Evolutionary conservation across 2,888 invertebrate species (phyloP), one percentile per base, ranked within the genome.

Genomic region (Drosophila anomelani): DNA sequence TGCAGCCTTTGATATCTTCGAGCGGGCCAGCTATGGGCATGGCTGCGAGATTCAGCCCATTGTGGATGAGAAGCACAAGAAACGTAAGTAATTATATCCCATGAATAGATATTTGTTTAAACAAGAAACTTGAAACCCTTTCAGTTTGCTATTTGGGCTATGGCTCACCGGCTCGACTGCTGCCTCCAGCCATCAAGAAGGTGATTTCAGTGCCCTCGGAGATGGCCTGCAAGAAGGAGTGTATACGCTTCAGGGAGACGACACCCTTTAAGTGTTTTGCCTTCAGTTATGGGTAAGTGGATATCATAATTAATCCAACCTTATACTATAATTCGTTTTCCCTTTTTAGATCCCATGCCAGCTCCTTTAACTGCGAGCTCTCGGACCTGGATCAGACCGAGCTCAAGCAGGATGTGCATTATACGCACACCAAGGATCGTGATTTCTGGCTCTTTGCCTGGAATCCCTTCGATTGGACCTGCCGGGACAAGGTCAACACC

Each of bases 361-460:
- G 88, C n/a, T 84, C 91, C 32, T 92, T 89, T 57, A 96, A 96
- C 90, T 97, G 97, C 80, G 94, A 96, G 43, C 93, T 97, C 59
- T 96, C 96, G 1, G 96, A 97, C 88, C 94, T 96, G 17, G 95
- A 96, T 49, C 95, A 96, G 85, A 95, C 95, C 82, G 97, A 96
- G 90, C 93, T 96, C 0, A 94, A 96, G 81, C 94, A 94, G 9
- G 95, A 95, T 66, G 94, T 96, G 0, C 96, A 97, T 90, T 97
- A 96, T 80, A 93, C 94, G 0, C 94, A 95, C 62, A 91, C 91
- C 0, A 90, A 90, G 51, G 96, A 96, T 41, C 92, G 93, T 0
- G 94, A 95, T 67, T 95, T 95, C 79, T 95, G 96, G 94, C 92
- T 96, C 32, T 96, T 96, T 80, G 95, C 96, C 0, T 97, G 96